Evolutionary conservation across 2,797 vertebrate genomes (phyloP).

Genomic region (Falco rusticolus): DNA sequence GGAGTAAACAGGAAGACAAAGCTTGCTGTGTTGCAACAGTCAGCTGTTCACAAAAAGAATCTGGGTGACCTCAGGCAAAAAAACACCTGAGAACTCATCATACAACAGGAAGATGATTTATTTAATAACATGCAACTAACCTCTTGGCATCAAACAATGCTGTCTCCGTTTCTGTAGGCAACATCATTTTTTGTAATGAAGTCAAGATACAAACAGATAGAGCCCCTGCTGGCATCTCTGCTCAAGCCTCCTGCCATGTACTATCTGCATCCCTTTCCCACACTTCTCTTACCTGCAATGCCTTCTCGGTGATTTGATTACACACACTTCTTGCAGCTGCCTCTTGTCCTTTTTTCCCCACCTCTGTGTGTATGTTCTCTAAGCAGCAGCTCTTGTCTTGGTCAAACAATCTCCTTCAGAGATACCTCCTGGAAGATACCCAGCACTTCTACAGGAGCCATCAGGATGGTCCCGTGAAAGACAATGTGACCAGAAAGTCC

Average conservation of each 20-base stretch:
- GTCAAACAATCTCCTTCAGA: neutral
- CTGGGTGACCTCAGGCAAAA: neutral
- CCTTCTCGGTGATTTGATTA: rapidly evolving
- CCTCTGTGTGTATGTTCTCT: neutral
- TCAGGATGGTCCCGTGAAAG: neutral
- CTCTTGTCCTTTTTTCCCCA: neutral
- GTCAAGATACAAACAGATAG: neutral
- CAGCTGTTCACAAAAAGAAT: neutral
- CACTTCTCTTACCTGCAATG: neutral
- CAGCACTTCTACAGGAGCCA: neutral
- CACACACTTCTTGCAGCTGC: neutral
- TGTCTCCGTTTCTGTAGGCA: neutral
- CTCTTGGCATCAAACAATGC: neutral
- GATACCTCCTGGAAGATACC: neutral
- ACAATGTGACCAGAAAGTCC: neutral
- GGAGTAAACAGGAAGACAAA: neutral
- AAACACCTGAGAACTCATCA: neutral
- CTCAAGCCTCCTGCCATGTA: neutral
- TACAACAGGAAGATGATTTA: neutral
- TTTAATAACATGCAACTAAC: neutral
- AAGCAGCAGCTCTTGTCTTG: neutral
- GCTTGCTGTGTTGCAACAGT: neutral
- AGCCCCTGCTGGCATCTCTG: neutral
- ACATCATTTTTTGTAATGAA: neutral
- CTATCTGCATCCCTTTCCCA: neutral